Percentiles rank a stretch among this genome's conserved stretches.
Evolutionary conservation across 2,888 invertebrate species (phyloP).

Genomic region (Rhagonycha fulva): DNA sequence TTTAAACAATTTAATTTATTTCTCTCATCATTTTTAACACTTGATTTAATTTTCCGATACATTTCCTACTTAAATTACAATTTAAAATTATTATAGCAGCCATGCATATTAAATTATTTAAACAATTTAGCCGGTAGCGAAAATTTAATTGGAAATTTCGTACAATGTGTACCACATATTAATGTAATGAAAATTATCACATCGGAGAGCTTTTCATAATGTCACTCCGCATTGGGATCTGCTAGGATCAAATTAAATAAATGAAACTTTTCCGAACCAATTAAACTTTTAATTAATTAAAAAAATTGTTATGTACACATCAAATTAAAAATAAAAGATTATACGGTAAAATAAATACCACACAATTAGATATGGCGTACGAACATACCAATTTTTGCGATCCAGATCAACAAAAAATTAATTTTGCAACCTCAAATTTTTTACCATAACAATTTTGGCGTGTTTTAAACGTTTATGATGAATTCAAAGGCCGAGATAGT

Average conservation of each 20-base stretch:
- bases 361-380: neutral
- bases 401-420: neutral
- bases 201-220: neutral
- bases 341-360: neutral
- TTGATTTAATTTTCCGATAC: neutral
- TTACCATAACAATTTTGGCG: neutral
- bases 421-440: neutral
- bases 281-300: neutral
- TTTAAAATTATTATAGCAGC: neutral
- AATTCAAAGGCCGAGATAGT: neutral
- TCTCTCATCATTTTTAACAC: neutral
- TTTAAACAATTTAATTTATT: neutral
- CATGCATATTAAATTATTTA: neutral
- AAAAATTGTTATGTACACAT: neutral
- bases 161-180: neutral
- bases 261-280: neutral
- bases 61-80: neutral
- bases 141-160: neutral
- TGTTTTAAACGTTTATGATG: neutral
- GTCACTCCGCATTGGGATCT: neutral
- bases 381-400: neutral
- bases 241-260: neutral
- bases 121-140: neutral
- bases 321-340: neutral
- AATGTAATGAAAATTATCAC: neutral